Evolutionary conservation across 2,797 vertebrate genomes (phyloP), one percentile per base, ranked within the genome.

Genomic region (Atherinosoma microstoma): DNA sequence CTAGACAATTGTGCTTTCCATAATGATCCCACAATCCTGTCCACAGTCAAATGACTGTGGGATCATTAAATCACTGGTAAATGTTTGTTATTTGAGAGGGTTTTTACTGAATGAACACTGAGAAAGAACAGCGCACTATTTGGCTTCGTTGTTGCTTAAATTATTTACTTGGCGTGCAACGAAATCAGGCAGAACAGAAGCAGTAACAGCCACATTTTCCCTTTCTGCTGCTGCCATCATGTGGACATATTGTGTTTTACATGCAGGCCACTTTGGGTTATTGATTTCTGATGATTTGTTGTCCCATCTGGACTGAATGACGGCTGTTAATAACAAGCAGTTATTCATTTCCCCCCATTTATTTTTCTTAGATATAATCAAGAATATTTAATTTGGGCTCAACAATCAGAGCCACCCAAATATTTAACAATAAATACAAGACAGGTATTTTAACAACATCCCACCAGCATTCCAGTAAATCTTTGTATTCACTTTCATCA

Each of bases 171-270:
- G 3, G 1, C 13, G 16, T 29, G 30, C 1, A 20, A 12, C 0
- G 22, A n/a, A 40, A 49, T 27, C 0, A 27, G 27, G 42, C 58
- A 64, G 42, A 9, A 34, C 47, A 16, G 16, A 27, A 30, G 16
- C 7, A 3, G 35, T 20, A 15, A 22, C 1, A 18, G n/a, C 29
- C 40, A 34, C 22, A 1, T 0, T 76, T 75, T 78, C 42, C 36
- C 78, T 62, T 18, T 72, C 70, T 38, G n/a, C 34, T 91, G 84
- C 80, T 87, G 80, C 88, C 91, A 90, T 58, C 91, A 6, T 70
- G 86, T 81, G 92, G 87, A 42, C 11, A 18, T 11, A 27, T 10
- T 6, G 5, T 57, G 75, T 45, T 77, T 78, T 80, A 63, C 89
- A 87, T 0, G 2, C 30, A 18, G 22, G 16, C 8, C 18, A 6